These are phyloP conservation scores for Gymnopithys bicolor DNA, from an alignment of 2,797 vertebrate genomes.

Conservation along the genomic window DNA sequence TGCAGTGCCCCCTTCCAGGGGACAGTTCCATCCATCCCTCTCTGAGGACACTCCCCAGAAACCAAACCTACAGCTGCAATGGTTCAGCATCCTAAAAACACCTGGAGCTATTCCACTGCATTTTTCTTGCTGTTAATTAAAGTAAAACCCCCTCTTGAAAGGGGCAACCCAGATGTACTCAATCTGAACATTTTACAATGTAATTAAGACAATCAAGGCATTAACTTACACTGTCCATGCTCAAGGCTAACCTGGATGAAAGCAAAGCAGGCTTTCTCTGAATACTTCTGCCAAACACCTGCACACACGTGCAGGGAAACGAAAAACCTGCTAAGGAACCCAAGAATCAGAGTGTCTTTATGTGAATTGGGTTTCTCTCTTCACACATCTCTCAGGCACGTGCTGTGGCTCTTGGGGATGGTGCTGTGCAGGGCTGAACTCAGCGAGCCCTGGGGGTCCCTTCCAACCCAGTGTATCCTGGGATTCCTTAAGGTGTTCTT, in stretches of 20 bases:
- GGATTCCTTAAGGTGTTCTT: neutral
- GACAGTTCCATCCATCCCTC: neutral
- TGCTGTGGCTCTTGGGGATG: too few relatives aligned
- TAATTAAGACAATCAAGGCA: neutral
- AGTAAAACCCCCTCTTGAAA: neutral
- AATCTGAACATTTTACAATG: neutral
- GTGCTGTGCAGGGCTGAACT: too few relatives aligned
- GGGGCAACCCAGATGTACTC: neutral
- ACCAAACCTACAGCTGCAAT: neutral
- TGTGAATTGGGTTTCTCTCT: neutral
- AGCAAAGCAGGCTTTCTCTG: neutral
- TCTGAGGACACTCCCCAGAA: neutral
- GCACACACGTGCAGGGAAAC: neutral
- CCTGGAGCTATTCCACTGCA: neutral
- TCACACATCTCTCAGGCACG: neutral
- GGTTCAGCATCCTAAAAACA: neutral
- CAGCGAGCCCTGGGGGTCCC: too few relatives aligned
- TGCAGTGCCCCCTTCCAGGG: neutral
- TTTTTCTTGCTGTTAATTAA: neutral
- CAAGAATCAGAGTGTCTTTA: neutral
- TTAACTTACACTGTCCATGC: neutral
- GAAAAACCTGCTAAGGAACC: neutral
- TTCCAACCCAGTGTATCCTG: too few relatives aligned
- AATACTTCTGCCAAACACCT: neutral
- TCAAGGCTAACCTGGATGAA: neutral